phyloP scores from a whole-genome alignment of 2,888 invertebrate genomes.

The Philereme transversata region DNA sequence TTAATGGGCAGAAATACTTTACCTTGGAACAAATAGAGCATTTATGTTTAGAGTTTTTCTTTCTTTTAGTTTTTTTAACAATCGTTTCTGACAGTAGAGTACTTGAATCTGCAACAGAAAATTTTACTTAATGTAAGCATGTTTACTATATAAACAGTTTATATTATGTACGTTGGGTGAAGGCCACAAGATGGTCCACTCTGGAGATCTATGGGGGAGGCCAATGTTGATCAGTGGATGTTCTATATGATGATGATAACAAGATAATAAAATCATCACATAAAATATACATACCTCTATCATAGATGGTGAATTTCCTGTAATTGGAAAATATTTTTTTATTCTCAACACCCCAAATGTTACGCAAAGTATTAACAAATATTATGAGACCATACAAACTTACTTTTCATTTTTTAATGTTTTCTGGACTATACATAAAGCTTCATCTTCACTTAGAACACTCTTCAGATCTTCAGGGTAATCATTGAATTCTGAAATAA shows the following conservation, averaged over 20 bases:
- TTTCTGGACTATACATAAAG: slow-evolving; percentile 42
- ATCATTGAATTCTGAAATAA: slow-evolving; percentile 31
- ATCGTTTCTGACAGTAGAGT: slow-evolving; percentile 13
- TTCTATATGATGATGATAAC: too few species aligned
- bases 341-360: not conserved
- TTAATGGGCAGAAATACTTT: slow-evolving; percentile 2
- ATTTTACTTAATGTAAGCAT: too few species aligned
- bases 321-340: slow-evolving; percentile 27
- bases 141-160: too few species aligned
- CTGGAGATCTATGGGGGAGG: too few species aligned
- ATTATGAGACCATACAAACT: slow-evolving; percentile 11
- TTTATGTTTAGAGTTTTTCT: slow-evolving; percentile 19
- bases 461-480: slow-evolving; percentile 53
- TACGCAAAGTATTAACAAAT: not conserved
- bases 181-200: too few species aligned
- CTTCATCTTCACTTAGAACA: slow-evolving; percentile 41
- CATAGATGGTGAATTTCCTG: slow-evolving; percentile 40
- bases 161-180: too few species aligned
- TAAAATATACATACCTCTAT: slow-evolving; percentile 38
- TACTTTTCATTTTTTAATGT: slow-evolving; percentile 38
- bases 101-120: slow-evolving; percentile 25
- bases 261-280: not conserved
- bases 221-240: too few species aligned
- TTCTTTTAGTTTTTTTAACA: slow-evolving; percentile 12
- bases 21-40: slow-evolving; percentile 34